Conservation (phyloP, 1,140 invertebrate species). For the Drosophila auraria region DNA sequence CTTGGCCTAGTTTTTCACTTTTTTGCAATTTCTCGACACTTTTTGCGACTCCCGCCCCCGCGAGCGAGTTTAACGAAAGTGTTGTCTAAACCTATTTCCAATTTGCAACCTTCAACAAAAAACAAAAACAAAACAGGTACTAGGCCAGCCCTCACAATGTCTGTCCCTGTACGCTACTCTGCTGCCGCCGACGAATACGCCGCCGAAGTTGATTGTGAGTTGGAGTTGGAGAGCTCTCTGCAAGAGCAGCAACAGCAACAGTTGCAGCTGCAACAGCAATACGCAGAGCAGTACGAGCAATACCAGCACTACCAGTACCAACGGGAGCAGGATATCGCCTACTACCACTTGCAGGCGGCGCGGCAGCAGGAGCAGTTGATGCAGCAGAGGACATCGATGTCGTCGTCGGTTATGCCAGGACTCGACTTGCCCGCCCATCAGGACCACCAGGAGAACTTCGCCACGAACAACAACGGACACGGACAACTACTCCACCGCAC, state of each 20-base stretch:
- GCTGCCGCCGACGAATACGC: constrained; percentile 85
- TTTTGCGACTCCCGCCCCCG: constrained; percentile 5
- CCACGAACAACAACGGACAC: constrained; percentile 47
- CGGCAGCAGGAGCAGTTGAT: constrained; percentile 82
- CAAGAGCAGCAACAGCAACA: constrained; percentile 70
- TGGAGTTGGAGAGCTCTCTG: constrained; percentile 82
- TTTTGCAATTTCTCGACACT: constrained; percentile 37
- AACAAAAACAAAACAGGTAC: constrained; percentile 78
- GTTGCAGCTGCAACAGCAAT: constrained; percentile 64
- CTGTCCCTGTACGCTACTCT: constrained; percentile 85
- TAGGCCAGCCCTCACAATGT: constrained; percentile 85
- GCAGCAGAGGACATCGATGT: constrained; percentile 84
- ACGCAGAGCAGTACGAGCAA: constrained; percentile 55
- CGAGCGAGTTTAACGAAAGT: constrained; percentile 17
- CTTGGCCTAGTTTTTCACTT: constrained; percentile 36
- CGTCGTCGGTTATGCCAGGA: constrained; percentile 78
- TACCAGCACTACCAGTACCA: constrained; percentile 60
- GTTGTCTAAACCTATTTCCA: constrained; percentile 35
- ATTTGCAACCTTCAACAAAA: constrained; percentile 32
- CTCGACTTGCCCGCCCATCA: constrained; percentile 57
- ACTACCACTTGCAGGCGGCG: constrained; percentile 73
- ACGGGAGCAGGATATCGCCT: constrained; percentile 63
- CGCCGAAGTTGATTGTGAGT: constrained; percentile 83
- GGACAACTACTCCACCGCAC: constrained; percentile 9
- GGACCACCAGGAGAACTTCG: constrained; percentile 42